Evolutionary conservation across 1,140 invertebrate genomes (phyloP).

Genomic region (Apis florea): DNA sequence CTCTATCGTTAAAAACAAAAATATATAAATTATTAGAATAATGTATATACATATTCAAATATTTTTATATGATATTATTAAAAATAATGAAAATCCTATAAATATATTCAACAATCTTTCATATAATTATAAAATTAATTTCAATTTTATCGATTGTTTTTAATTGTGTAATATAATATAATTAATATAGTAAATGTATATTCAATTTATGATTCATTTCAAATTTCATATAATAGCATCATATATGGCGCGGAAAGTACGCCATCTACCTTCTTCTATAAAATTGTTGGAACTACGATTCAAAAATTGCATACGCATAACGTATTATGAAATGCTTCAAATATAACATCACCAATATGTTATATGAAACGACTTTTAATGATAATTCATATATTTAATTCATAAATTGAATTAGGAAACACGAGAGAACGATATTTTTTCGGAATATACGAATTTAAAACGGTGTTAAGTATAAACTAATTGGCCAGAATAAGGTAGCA

Average conservation of each 20-base stretch:
- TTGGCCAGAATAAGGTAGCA: constrained; percentile 15
- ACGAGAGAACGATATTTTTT: constrained; percentile 2
- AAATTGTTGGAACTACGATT: not conserved
- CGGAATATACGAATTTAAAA: not conserved
- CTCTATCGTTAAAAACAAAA: too few relatives aligned
- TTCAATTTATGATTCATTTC: too few relatives aligned
- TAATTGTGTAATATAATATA: too few relatives aligned
- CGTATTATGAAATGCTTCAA: not conserved
- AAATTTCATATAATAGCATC: not conserved
- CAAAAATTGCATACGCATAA: not conserved
- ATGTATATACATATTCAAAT: too few relatives aligned
- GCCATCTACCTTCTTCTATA: not conserved
- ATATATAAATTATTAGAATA: too few relatives aligned
- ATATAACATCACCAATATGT: not conserved
- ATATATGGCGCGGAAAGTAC: not conserved
- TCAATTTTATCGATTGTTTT: too few relatives aligned
- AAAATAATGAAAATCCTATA: too few relatives aligned
- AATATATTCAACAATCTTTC: too few relatives aligned
- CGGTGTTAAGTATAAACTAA: constrained; percentile 16
- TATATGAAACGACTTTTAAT: not conserved
- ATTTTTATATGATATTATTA: too few relatives aligned
- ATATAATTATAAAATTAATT: too few relatives aligned
- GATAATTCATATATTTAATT: not conserved
- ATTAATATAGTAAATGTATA: too few relatives aligned
- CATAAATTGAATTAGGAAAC: too few relatives aligned